Percentiles rank a stretch among this genome's conserved stretches.
phyloP scores from a whole-genome alignment of 2,797 vertebrate species.

The Poecilia gillii region DNA sequence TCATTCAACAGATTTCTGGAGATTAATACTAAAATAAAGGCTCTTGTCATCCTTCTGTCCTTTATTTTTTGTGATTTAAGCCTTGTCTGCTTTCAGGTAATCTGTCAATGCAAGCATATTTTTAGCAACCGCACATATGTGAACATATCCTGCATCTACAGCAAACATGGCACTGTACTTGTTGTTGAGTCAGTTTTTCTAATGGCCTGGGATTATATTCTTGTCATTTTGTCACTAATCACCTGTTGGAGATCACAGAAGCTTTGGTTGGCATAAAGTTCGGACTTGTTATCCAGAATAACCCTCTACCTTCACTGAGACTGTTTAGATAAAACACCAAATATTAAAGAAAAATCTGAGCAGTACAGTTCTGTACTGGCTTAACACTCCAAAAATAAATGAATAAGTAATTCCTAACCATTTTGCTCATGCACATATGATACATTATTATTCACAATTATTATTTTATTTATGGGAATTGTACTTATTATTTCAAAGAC shows the following conservation, averaged over 20 bases:
- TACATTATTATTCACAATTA: not conserved
- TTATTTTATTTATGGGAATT: not conserved
- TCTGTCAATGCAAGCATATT: not conserved
- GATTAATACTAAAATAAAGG: constrained; percentile 11
- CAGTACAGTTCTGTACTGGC: constrained; percentile 1
- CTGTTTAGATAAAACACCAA: constrained; percentile 27
- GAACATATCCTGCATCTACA: not conserved
- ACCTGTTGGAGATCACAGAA: constrained; percentile 21
- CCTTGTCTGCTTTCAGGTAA: constrained; percentile 4
- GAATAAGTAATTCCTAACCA: not conserved
- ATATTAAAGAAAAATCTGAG: constrained; percentile 37
- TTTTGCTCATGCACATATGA: not conserved
- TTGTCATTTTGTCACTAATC: not conserved
- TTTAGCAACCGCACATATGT: not conserved
- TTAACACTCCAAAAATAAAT: not conserved
- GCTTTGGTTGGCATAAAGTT: constrained; percentile 59
- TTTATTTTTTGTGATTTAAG: constrained; percentile 13
- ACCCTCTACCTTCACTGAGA: constrained; percentile 52
- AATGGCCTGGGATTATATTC: not conserved
- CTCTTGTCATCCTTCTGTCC: constrained; percentile 8
- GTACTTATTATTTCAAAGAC: not conserved
- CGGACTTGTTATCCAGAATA: constrained; percentile 46
- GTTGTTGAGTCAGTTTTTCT: not conserved
- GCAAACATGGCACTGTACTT: not conserved
- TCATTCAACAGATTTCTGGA: constrained; percentile 5